These are phyloP conservation scores for Sebastiscus tertius DNA, from an alignment of 2,797 vertebrate species.

Conservation along the genomic window DNA sequence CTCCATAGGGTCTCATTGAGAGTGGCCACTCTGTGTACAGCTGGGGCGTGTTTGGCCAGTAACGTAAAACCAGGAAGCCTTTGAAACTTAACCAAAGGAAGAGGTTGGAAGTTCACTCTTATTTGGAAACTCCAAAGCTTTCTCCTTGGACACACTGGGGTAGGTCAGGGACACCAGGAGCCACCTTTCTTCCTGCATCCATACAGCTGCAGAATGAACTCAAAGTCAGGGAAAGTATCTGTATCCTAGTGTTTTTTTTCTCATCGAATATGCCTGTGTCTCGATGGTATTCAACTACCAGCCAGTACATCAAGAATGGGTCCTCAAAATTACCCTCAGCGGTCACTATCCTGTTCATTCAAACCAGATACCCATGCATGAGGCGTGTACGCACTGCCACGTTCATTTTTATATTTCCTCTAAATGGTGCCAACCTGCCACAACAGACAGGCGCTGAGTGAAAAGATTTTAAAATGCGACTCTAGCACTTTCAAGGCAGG, in stretches of 20 bases:
- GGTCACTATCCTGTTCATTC: conserved; percentile 28
- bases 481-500: conserved; percentile 78
- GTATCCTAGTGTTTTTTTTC: background rate
- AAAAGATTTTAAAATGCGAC: conserved; percentile 77
- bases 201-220: conserved; percentile 54
- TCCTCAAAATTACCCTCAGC: conserved; percentile 5
- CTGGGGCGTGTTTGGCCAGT: conserved; percentile 80
- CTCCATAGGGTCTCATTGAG: conserved; percentile 62
- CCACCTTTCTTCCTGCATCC: conserved; percentile 39
- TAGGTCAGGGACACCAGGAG: conserved; percentile 66
- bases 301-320: conserved; percentile 2
- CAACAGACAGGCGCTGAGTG: conserved; percentile 73
- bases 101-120: conserved; percentile 79
- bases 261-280: background rate
- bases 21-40: conserved; percentile 77
- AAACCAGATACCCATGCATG: conserved; percentile 20
- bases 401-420: conserved; percentile 69
- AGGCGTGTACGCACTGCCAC: conserved; percentile 30
- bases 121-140: conserved; percentile 73
- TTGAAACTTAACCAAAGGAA: conserved; percentile 82
- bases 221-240: conserved; percentile 21
- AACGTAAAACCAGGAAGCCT: conserved; percentile 86
- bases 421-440: conserved; percentile 71
- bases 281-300: background rate
- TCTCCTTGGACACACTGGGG: conserved; percentile 62